Base-by-base conservation (phyloP, 1,140 invertebrate genomes). In the Sweltsa coloradensis region DNA sequence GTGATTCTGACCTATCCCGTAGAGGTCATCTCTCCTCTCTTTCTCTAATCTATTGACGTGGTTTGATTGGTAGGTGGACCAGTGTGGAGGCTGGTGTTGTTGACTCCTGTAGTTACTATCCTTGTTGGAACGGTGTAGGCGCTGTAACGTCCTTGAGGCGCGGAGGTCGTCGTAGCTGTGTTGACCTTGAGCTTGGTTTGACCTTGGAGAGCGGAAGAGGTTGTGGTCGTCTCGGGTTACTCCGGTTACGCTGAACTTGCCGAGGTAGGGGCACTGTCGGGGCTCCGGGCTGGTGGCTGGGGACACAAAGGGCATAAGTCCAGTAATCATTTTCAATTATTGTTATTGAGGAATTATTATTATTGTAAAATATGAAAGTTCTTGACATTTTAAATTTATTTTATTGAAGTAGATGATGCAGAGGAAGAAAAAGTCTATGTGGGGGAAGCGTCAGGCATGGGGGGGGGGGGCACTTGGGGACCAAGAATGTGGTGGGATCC, bases 211-310 rank as follows among this genome's bases (percentile, higher is more conserved):
- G 9, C 23, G 36, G 7, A 22, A 22, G 9, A 19, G 18, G 4
- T 9, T 14, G 21, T 41, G 26, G 14, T 63, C 64, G 47, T 62
- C 66, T 34, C 60, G 59, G 53, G 66, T 65, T 39, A 71, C 54
- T n/a, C 64, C 74, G 18, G 74, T 73, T 14, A 84, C 75, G 13
- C 70, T 70, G 63, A 80, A 84, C 53, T 79, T 73, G 0, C 81
- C 81, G 52, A 78, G 61, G 56, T 81, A 76, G 0, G 81, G 81
- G 60, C 81, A 84, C 25, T 74, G 70, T 49, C 73, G 65, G 5
- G 74, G 72, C 42, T 75, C 73, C 29, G 78, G 71, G 3, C 72
- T 70, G 16, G 76, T 78, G 6, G 79, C 81, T 84, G 69, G 4
- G 75, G 77, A 56, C 6, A 57, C 53, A 52, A 59, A 51, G 9